Evolutionary conservation across 2,797 vertebrate species (phyloP).

Genomic region (Myioborus melanocephalus): DNA sequence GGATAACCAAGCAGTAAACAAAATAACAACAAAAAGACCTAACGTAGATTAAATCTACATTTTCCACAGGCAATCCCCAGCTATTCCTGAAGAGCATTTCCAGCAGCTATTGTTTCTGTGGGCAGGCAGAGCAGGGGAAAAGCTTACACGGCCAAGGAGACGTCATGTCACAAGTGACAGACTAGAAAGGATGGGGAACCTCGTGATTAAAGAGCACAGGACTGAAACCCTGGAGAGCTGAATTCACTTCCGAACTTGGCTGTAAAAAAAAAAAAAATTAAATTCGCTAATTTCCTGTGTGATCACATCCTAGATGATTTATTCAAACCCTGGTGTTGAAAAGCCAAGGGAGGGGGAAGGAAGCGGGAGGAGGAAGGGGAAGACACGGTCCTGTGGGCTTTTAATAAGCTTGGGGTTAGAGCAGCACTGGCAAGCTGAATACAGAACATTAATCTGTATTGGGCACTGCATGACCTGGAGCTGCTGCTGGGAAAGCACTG

Average conservation of each 20-base stretch:
- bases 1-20: background rate
- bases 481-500: background rate
- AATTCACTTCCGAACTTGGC: conserved; percentile 31
- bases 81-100: background rate
- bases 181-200: background rate
- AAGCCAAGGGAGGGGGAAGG: conserved; percentile 13
- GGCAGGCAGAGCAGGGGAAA: background rate
- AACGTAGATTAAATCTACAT: background rate
- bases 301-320: conserved; percentile 50
- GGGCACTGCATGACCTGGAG: background rate
- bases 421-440: background rate
- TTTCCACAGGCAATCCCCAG: background rate
- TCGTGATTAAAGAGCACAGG: conserved; percentile 20
- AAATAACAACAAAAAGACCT: background rate
- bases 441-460: background rate
- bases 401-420: background rate
- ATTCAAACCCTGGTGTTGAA: conserved; percentile 33
- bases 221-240: conserved; percentile 5
- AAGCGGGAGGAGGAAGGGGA: conserved; percentile 44
- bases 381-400: background rate
- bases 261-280: background rate
- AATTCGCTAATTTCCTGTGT: background rate
- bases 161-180: background rate
- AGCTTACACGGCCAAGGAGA: background rate
- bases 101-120: conserved; percentile 21